Percentiles rank a stretch among this genome's conserved stretches.
phyloP scores from a whole-genome alignment of 1,140 invertebrate genomes.

The Cydia amplana region DNA sequence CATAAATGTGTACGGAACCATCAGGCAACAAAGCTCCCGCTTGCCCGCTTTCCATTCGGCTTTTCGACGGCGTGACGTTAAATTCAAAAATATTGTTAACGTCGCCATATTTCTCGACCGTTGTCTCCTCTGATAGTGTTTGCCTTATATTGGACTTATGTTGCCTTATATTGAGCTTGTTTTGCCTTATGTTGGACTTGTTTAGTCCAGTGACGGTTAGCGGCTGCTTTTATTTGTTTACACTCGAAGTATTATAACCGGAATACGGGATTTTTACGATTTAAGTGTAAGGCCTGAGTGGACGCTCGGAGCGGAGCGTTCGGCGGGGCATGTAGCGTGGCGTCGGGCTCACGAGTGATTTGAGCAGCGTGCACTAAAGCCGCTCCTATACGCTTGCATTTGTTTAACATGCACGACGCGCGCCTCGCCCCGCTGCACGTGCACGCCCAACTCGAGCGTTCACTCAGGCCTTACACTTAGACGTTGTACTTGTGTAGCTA shows the following conservation, averaged over 20 bases:
- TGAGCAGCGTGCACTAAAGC: too few relatives aligned
- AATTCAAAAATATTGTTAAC: slow-evolving; percentile 53
- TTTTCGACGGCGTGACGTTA: slow-evolving; percentile 33
- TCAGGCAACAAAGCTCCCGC: background rate
- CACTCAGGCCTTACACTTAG: too few relatives aligned
- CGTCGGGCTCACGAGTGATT: too few relatives aligned
- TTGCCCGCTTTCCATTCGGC: background rate
- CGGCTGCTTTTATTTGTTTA: background rate
- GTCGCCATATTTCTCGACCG: slow-evolving; percentile 43
- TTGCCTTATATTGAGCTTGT: slow-evolving; percentile 1
- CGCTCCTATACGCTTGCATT: too few relatives aligned
- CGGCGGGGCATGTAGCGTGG: too few relatives aligned
- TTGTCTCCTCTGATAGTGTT: slow-evolving; percentile 25
- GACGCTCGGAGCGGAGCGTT: too few relatives aligned
- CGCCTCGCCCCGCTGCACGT: too few relatives aligned
- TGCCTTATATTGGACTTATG: slow-evolving; percentile 10
- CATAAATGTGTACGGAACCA: slow-evolving; percentile 33
- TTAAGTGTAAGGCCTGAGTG: too few relatives aligned
- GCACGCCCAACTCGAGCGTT: too few relatives aligned
- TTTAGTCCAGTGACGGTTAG: background rate
- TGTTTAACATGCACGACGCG: too few relatives aligned
- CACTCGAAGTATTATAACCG: background rate
- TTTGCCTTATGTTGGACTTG: background rate
- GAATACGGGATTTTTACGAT: background rate
- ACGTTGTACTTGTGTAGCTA: too few relatives aligned